Percentiles rank a stretch among this genome's conserved stretches.
phyloP scores from a whole-genome alignment of 2,113 vertebrate species.

The Poeciliopsis occidentalis region DNA sequence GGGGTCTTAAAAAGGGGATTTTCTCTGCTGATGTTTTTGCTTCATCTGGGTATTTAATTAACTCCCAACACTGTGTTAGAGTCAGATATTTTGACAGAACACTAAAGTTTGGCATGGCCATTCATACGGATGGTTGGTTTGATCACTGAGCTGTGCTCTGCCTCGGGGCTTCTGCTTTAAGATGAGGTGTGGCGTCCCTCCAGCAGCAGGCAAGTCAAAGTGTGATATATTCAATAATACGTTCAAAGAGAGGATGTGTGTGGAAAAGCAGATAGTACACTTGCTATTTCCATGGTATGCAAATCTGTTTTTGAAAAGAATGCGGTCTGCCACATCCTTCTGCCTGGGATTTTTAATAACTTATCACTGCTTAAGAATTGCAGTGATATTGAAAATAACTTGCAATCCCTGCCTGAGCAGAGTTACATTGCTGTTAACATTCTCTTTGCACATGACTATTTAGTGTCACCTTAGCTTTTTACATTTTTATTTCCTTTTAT shows the following conservation, averaged over 20 bases:
- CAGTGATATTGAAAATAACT: not conserved
- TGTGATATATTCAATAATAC: constrained; percentile 58
- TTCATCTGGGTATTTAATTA: constrained; percentile 71
- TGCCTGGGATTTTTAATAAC: too few relatives aligned
- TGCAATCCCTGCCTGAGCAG: not conserved
- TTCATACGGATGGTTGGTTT: constrained; percentile 49
- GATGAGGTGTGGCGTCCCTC: constrained; percentile 51
- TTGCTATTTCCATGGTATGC: constrained; percentile 25
- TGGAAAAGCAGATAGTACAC: constrained; percentile 32
- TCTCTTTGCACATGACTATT: constrained; percentile 14
- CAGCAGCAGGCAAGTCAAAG: constrained; percentile 40
- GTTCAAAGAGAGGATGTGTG: constrained; percentile 28
- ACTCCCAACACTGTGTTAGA: constrained; percentile 60
- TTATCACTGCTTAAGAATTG: too few relatives aligned
- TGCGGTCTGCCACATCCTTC: constrained; percentile 8
- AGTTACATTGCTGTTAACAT: not conserved
- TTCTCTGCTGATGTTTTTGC: constrained; percentile 63
- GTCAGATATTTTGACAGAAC: constrained; percentile 71
- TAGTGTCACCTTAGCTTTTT: not conserved
- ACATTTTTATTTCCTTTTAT: not conserved
- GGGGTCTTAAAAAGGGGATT: constrained; percentile 55
- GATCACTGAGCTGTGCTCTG: constrained; percentile 54
- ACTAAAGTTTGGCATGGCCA: constrained; percentile 44
- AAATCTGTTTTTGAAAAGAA: constrained; percentile 16
- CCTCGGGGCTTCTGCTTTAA: constrained; percentile 56